These are phyloP conservation scores for Paguma larvata DNA, from an alignment of 2,797 vertebrate genomes.

Conservation along the genomic window DNA sequence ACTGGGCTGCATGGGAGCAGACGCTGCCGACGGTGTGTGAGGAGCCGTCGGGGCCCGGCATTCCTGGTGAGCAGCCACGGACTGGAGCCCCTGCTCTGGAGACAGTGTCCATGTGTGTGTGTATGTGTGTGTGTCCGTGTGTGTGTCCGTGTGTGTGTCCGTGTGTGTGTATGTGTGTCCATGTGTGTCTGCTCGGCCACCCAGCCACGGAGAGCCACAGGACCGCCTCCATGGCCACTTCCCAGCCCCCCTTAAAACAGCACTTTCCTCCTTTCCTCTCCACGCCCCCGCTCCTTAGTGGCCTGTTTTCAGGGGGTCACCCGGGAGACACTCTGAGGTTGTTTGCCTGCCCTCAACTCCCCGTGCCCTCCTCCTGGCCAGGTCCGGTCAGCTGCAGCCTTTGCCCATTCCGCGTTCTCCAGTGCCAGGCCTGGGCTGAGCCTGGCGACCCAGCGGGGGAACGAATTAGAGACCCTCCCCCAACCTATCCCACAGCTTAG, in stretches of 20 bases:
- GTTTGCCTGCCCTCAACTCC: background rate
- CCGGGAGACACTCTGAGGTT: background rate
- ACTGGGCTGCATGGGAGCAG: constrained; percentile 89
- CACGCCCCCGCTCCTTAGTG: background rate
- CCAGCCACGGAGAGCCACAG: background rate
- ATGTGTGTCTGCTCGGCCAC: background rate
- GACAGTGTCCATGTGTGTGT: background rate
- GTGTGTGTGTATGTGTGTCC: too few relatives aligned
- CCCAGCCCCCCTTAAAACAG: background rate
- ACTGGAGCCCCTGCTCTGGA: background rate
- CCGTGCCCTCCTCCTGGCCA: too few relatives aligned
- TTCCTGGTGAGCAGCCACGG: constrained; percentile 83
- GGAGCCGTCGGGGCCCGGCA: constrained; percentile 84
- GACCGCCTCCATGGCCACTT: background rate
- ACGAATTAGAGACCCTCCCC: background rate
- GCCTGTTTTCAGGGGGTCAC: background rate
- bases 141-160: background rate
- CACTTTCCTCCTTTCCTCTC: background rate
- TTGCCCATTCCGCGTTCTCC: background rate
- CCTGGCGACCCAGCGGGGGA: background rate
- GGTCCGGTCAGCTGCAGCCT: background rate
- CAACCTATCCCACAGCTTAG: background rate
- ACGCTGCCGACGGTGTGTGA: constrained; percentile 86
- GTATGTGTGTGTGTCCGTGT: background rate
- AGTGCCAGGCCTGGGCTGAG: background rate